Base-by-base conservation (phyloP, 2,888 invertebrate species). In the Margaritifera margaritifera region DNA sequence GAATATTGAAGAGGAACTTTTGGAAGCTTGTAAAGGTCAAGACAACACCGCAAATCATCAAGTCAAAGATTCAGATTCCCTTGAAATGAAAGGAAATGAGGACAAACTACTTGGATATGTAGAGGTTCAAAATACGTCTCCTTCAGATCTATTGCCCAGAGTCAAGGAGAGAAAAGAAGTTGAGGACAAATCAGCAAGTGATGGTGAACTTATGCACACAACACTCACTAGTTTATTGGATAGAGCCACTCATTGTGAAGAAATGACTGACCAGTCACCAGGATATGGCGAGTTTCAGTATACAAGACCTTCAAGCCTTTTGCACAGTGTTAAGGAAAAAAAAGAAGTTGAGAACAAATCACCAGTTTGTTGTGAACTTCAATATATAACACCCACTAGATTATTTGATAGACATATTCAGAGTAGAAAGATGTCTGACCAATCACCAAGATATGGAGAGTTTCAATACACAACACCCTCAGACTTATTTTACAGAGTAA, bases 201-300 rank as follows among this genome's bases (percentile, higher is more conserved):
- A 42, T 52, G 55, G n/a, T 58, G 19, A 50, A 51, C 24, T 54
- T 19, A 31, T 15, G 2, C 60, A 62, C 6, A 62, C 69, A 6
- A 62, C 65, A 11, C 65, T 65, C n/a, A 65, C 62, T 6, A 53
- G 62, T 42, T 20, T 69, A 18, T 50, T 69, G n/a, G 31, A 69
- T 56, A 57, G 56, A 22, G n/a, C 22, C 22, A 52, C 56, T 31
- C 27, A 57, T 3, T 20, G 42, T 20, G 57, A 57, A 52, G 42
- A 42, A 42, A 42, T 42, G 42, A 15, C 42, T 42, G 42, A 2
- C 42, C 11, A 42, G 42, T 42, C 42, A 15, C 11, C 42, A 42
- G 15, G 2, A 42, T 27, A 50, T 19, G 59, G 31, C 6, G 56
- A 68, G 20, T 27, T 65, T 25, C 57, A 58, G 19, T 53, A 51